phyloP scores from a whole-genome alignment of 2,113 vertebrate genomes.

The Bungarus multicinctus region DNA sequence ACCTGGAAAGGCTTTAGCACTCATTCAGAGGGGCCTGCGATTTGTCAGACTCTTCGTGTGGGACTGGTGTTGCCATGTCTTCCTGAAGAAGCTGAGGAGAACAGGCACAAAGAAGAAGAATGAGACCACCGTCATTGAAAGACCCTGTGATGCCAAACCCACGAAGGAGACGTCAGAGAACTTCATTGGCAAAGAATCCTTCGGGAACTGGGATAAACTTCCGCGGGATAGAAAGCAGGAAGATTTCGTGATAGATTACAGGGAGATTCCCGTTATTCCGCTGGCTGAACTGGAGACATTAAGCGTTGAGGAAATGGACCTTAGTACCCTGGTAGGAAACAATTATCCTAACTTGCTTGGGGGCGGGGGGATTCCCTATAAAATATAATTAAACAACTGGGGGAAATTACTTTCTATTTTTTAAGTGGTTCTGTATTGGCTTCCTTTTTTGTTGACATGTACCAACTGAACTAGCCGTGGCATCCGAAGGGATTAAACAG shows the following conservation, averaged over 20 bases:
- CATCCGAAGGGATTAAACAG: not conserved
- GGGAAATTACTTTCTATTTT: not conserved
- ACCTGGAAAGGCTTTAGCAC: slow-evolving; percentile 80
- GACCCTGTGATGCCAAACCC: slow-evolving; percentile 59
- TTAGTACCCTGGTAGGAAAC: slow-evolving; percentile 57
- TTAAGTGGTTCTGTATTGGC: not conserved
- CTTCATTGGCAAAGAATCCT: slow-evolving; percentile 54
- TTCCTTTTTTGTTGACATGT: not conserved
- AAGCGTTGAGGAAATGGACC: not conserved
- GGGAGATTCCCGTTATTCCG: slow-evolving; percentile 71
- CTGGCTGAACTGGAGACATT: slow-evolving; percentile 73
- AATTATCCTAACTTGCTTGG: not conserved
- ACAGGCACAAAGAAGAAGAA: slow-evolving; percentile 9
- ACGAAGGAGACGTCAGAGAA: slow-evolving; percentile 35
- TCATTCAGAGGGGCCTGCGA: slow-evolving; percentile 66
- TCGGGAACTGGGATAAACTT: slow-evolving; percentile 60
- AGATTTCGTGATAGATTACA: slow-evolving; percentile 67
- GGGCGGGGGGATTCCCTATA: not conserved
- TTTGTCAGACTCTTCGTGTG: slow-evolving; percentile 48
- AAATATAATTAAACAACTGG: not conserved
- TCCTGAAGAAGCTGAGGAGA: not conserved
- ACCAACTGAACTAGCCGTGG: not conserved
- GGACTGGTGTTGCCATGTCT: slow-evolving; percentile 33
- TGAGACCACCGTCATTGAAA: not conserved
- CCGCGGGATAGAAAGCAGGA: slow-evolving; percentile 62